These are phyloP conservation scores for Helicoverpa assulta DNA, from an alignment of 2,888 invertebrate species.

Conservation along the genomic window DNA sequence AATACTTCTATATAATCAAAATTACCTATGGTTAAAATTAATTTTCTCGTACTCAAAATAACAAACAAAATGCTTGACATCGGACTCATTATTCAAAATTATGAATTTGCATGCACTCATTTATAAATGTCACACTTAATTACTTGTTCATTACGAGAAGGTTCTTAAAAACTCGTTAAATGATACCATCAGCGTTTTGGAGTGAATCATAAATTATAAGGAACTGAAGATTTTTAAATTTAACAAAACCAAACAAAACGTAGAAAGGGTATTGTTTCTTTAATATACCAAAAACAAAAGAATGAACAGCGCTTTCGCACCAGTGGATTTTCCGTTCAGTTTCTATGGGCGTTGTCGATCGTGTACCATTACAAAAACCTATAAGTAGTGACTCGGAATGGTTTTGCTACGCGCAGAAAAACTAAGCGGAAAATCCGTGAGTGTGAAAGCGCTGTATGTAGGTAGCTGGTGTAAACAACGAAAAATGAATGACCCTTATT, in stretches of 20 bases:
- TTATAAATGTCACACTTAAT: conserved; percentile 46
- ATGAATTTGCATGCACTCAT: conserved; percentile 36
- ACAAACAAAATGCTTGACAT: conserved; percentile 8
- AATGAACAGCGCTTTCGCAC: no score
- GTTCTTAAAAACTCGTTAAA: conserved; percentile 36
- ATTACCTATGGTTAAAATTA: no score
- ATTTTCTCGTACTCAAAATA: no score
- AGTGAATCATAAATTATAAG: conserved; percentile 24
- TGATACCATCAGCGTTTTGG: conserved; percentile 11
- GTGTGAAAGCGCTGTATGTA: neutral
- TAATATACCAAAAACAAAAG: neutral
- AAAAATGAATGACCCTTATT: conserved; percentile 52
- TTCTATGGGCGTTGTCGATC: no score
- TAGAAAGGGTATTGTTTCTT: neutral
- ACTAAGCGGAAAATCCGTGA: no score
- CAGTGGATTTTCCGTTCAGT: no score
- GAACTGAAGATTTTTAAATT: neutral
- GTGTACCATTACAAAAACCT: no score
- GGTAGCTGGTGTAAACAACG: conserved; percentile 18
- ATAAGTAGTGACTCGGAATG: no score
- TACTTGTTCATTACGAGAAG: conserved; percentile 27
- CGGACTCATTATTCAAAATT: conserved; percentile 20
- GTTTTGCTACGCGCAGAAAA: no score
- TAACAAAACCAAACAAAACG: neutral
- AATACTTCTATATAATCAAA: no score